Base-by-base conservation (phyloP, 2,797 vertebrate genomes). In the Gobio occitaniae region DNA sequence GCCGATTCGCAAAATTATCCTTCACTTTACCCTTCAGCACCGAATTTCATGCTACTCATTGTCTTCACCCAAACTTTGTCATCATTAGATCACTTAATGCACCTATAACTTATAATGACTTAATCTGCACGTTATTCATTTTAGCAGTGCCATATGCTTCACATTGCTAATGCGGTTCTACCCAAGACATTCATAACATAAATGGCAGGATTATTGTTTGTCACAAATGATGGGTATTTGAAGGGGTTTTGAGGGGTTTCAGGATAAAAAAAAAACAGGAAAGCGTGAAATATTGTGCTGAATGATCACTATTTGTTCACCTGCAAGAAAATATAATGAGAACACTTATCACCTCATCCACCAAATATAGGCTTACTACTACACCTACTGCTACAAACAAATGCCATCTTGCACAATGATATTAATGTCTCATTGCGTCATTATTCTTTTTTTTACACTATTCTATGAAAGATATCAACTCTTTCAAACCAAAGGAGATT, bases 21-120 rank as follows among this genome's bases (percentile, higher is more conserved):
- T 74, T 50, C 84, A 79, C 52, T 36, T 63, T 48, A 48, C 66
- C 59, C 71, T 80, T 80, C 78, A 74, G 32, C 56, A 78, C 13
- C 12, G 36, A 48, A 80, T 85, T 11, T 59, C 74, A 59, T 47
- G 74, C 74, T 69, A 69, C 82, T 69, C 74, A 69, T 59, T 69
- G 74, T 78, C 74, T 84, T 69, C n/a, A 4, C 48, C 25, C 48
- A 78, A 78, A 84, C 74, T 69, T 59, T 84, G 74, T 84, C 82
- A 78, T 78, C 47, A 74, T 83, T 83, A 82, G 29, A 75, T 9
- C 47, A 65, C 61, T 75, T 75, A 83, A 83, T 75, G 71, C 32
- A 83, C 44, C 81, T 83, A 66, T 65, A 75, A 83, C 71, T 75
- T 83, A 52, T 82, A 82, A 74, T 83, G 56, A 63, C 47, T 66